Evolutionary conservation across 2,888 invertebrate species (phyloP).

Genomic region (Eupithecia abbreviata): DNA sequence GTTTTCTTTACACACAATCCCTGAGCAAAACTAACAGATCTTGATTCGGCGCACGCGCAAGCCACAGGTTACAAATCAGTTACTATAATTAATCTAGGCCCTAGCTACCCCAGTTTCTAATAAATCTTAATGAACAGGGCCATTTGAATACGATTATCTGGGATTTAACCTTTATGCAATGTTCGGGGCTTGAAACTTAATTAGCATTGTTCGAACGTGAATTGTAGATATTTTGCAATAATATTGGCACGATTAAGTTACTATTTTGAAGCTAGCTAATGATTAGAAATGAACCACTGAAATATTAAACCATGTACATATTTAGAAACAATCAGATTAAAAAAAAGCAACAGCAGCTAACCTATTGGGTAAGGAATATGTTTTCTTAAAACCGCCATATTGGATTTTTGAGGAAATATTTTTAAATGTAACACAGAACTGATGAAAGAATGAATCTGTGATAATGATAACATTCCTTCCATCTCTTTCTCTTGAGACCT

Average conservation of each 20-base stretch:
- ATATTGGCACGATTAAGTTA: slow-evolving; percentile 3
- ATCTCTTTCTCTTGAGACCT: background rate
- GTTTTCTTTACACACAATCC: background rate
- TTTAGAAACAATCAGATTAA: background rate
- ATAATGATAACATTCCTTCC: background rate
- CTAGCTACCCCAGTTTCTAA: slow-evolving; percentile 43
- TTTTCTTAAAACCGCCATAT: background rate
- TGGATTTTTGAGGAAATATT: background rate
- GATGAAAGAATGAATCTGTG: background rate
- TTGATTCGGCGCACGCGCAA: slow-evolving; percentile 46
- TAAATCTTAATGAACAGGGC: slow-evolving; percentile 57
- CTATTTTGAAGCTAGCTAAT: background rate
- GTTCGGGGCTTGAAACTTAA: slow-evolving; percentile 20
- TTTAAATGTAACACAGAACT: background rate
- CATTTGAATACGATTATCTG: slow-evolving; percentile 52
- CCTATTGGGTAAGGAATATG: background rate
- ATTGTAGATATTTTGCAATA: slow-evolving; percentile 14
- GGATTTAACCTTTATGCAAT: slow-evolving; percentile 30
- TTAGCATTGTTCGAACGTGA: slow-evolving; percentile 13
- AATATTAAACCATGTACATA: background rate
- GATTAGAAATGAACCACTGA: background rate
- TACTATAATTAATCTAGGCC: background rate
- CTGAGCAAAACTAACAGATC: slow-evolving; percentile 46
- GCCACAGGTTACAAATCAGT: slow-evolving; percentile 54
- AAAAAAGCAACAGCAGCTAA: background rate